phyloP scores from a whole-genome alignment of 2,888 invertebrate species.

The Tetheella fluctuosa region DNA sequence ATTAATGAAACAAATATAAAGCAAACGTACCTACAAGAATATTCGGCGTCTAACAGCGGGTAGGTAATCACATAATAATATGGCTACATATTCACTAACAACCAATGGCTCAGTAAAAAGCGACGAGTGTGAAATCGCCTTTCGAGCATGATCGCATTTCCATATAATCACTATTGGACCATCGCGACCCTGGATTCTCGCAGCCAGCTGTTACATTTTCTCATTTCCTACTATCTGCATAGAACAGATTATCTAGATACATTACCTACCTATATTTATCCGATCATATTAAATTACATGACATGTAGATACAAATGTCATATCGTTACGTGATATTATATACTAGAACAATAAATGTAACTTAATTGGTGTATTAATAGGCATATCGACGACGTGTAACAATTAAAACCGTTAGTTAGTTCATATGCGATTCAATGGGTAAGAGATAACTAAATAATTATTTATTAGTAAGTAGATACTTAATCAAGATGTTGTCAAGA shows the following conservation, averaged over 20 bases:
- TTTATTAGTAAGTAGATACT: too few species aligned
- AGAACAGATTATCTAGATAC: constrained; percentile 25
- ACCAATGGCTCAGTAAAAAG: constrained; percentile 43
- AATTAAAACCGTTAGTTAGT: too few species aligned
- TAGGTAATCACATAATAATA: background rate
- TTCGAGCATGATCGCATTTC: constrained; percentile 58
- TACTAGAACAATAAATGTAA: background rate
- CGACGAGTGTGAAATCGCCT: constrained; percentile 52
- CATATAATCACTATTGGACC: constrained; percentile 59
- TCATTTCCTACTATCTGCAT: constrained; percentile 50
- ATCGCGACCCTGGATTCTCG: constrained; percentile 47
- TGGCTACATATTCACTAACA: constrained; percentile 20
- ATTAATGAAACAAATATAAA: background rate
- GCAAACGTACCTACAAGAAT: background rate
- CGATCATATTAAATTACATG: background rate
- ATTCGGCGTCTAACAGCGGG: background rate
- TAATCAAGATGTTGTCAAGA: too few species aligned
- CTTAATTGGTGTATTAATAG: too few species aligned
- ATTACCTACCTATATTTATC: constrained; percentile 6
- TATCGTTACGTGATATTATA: background rate
- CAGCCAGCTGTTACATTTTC: constrained; percentile 51
- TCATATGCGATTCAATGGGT: too few species aligned
- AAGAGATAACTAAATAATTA: too few species aligned
- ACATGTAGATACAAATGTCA: background rate
- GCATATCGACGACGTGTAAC: too few species aligned